phyloP scores from a whole-genome alignment of 2,113 vertebrate genomes.

The Pampusana beccarii region DNA sequence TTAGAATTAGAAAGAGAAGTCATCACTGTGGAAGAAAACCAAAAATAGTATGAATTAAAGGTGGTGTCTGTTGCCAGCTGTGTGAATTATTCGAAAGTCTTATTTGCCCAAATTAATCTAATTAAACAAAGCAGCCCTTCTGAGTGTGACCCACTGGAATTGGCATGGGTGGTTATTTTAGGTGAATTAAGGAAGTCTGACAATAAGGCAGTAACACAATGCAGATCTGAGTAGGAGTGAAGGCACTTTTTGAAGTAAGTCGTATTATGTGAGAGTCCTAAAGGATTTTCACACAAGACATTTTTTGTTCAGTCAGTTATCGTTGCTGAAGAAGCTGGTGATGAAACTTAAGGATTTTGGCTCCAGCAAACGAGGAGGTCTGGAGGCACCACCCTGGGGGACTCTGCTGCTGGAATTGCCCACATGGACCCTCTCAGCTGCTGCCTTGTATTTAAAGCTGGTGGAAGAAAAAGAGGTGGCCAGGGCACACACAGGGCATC shows the following conservation, averaged over 20 bases:
- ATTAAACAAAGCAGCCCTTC: not conserved
- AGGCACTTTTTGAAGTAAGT: not conserved
- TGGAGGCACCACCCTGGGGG: not conserved
- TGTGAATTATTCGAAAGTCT: not conserved
- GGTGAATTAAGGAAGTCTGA: not conserved
- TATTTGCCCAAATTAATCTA: accelerated
- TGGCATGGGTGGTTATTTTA: not conserved
- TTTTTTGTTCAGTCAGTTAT: not conserved
- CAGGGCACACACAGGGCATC: too few relatives aligned
- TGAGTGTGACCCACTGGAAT: not conserved
- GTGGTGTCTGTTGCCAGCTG: not conserved
- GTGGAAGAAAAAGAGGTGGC: not conserved
- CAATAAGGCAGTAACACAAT: not conserved
- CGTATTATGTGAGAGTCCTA: too few relatives aligned
- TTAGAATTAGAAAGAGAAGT: not conserved
- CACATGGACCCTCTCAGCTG: not conserved
- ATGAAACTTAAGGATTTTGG: accelerated
- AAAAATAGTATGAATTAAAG: not conserved
- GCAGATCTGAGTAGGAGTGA: not conserved
- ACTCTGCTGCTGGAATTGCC: not conserved
- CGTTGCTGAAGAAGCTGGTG: not conserved
- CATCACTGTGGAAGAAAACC: accelerated
- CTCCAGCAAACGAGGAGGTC: not conserved
- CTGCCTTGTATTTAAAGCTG: not conserved
- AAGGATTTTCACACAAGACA: not conserved